These are phyloP conservation scores for Clinocottus analis DNA, from an alignment of 2,113 vertebrate genomes.

Conservation along the genomic window DNA sequence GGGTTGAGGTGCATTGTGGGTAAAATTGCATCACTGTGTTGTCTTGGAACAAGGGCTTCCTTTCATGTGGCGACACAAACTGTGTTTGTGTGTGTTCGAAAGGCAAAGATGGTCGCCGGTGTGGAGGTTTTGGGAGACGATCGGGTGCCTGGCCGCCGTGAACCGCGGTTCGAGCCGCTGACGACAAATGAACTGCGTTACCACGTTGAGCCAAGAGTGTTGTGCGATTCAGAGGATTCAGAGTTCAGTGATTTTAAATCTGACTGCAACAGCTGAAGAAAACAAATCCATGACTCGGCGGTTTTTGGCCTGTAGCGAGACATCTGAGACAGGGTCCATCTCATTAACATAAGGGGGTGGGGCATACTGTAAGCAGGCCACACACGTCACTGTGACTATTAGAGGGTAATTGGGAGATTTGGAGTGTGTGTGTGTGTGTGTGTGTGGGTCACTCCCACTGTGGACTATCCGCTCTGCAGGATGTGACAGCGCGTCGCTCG, in stretches of 20 bases:
- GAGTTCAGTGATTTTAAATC: neutral
- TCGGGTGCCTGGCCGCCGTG: neutral
- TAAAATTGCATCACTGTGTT: slow-evolving; percentile 25
- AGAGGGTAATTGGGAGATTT: slow-evolving; percentile 63
- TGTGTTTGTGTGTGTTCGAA: slow-evolving; percentile 52
- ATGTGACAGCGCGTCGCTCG: slow-evolving; percentile 61
- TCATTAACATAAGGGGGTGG: slow-evolving; percentile 11
- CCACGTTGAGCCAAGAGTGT: too few species aligned
- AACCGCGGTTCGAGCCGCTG: slow-evolving; percentile 5
- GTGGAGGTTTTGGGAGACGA: slow-evolving; percentile 27
- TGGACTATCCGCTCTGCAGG: slow-evolving; percentile 65
- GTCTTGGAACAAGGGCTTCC: slow-evolving; percentile 46
- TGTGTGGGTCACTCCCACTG: slow-evolving; percentile 37
- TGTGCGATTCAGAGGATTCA: too few species aligned
- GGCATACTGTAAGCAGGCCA: neutral
- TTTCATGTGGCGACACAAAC: slow-evolving; percentile 50
- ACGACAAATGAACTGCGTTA: too few species aligned
- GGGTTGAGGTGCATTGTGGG: neutral
- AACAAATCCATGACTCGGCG: neutral
- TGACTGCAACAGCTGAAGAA: neutral
- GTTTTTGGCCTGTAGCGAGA: neutral
- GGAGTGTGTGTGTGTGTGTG: slow-evolving; percentile 8
- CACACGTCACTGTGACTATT: slow-evolving; percentile 53
- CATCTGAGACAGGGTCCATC: neutral
- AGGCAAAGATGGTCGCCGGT: slow-evolving; percentile 23